Evolutionary conservation across 2,888 invertebrate genomes (phyloP).

Genomic region (Drosophila affinis): DNA sequence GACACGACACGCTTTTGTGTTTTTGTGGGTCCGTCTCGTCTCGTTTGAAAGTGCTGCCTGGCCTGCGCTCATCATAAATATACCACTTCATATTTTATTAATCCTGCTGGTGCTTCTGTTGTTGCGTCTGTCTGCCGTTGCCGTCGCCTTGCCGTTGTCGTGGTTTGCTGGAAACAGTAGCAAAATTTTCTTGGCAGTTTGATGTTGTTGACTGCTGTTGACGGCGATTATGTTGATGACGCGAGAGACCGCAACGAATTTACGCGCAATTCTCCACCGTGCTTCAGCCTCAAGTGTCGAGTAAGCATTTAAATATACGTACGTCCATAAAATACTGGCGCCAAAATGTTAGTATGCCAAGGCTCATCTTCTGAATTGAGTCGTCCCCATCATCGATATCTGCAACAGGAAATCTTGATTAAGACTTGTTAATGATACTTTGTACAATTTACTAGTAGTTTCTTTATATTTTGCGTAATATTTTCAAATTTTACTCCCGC

Average conservation of each 20-base stretch:
- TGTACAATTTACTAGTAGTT: neutral
- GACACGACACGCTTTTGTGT: slow-evolving; percentile 69
- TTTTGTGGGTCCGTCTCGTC: slow-evolving; percentile 33
- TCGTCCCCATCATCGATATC: neutral
- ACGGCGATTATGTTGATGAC: slow-evolving; percentile 79
- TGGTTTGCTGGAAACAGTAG: slow-evolving; percentile 65
- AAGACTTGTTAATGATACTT: neutral
- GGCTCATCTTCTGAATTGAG: neutral
- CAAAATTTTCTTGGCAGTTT: slow-evolving; percentile 75
- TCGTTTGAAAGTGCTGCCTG: slow-evolving; percentile 44
- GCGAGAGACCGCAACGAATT: slow-evolving; percentile 76
- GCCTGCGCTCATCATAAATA: slow-evolving; percentile 66
- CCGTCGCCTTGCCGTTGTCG: slow-evolving; percentile 18
- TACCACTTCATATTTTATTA: slow-evolving; percentile 66
- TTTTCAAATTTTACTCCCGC: too few relatives aligned
- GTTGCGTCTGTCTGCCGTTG: slow-evolving; percentile 16
- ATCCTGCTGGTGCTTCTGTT: slow-evolving; percentile 44
- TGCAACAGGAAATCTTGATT: neutral
- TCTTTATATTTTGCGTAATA: neutral
- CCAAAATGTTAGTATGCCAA: slow-evolving; percentile 36
- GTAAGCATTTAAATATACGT: slow-evolving; percentile 40
- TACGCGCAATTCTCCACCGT: slow-evolving; percentile 75
- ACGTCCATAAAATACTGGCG: slow-evolving; percentile 1
- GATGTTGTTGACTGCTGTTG: slow-evolving; percentile 78
- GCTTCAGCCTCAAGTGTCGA: slow-evolving; percentile 39